Conservation (phyloP, 2,797 vertebrate genomes). For the Myotis findleyi region DNA sequence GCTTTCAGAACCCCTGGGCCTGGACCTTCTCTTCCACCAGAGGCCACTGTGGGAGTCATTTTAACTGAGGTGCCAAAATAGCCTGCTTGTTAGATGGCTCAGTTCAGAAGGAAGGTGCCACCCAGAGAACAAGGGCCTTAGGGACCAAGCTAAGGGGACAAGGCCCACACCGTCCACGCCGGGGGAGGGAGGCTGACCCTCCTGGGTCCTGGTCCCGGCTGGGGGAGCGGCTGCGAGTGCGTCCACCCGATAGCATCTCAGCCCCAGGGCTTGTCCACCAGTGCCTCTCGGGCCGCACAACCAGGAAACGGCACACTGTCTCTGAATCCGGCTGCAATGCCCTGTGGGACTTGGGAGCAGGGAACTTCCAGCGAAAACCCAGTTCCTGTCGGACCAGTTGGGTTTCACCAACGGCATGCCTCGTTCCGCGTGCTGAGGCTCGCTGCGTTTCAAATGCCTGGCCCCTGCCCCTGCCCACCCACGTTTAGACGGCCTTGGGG, state of each 20-base stretch:
- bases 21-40: neutral
- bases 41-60: neutral
- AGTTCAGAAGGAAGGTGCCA: neutral
- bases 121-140: neutral
- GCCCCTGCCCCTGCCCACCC: neutral
- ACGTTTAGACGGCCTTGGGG: neutral
- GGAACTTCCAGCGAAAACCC: slow-evolving; percentile 63
- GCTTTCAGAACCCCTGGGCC: neutral
- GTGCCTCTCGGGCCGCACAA: slow-evolving; percentile 16
- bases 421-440: neutral
- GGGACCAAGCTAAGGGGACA: neutral
- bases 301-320: slow-evolving; percentile 15
- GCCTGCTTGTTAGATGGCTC: neutral
- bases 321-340: neutral
- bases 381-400: slow-evolving; percentile 61
- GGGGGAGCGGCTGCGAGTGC: rapidly evolving
- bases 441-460: neutral
- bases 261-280: neutral
- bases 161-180: neutral
- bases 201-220: neutral
- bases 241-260: neutral
- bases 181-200: neutral
- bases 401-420: neutral
- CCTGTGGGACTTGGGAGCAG: slow-evolving; percentile 5
- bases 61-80: neutral